A percentile compares a stretch with the other conserved stretches of the same genome.
Evolutionary conservation across 2,797 vertebrate species (phyloP).

Genomic region (Caiman crocodilus): DNA sequence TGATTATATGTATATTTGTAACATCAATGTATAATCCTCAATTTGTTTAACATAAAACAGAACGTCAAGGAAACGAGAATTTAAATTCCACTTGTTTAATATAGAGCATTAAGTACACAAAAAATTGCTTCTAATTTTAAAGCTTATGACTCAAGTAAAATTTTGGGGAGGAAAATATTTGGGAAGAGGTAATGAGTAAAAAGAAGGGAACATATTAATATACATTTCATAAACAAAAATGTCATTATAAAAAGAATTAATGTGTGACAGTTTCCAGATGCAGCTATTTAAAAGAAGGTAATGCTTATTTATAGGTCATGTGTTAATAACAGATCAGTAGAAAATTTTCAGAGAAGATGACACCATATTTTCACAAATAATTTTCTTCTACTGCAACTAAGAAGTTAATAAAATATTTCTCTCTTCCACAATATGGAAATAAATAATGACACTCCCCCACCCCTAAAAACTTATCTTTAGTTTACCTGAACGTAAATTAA

Average conservation of each 20-base stretch:
- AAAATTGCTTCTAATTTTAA: conserved; percentile 69
- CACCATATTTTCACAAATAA: not conserved
- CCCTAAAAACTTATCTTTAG: not conserved
- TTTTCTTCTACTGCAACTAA: not conserved
- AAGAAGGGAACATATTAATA: conserved; percentile 73
- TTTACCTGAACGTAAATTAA: not conserved
- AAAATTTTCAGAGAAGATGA: not conserved
- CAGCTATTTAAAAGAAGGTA: conserved; percentile 38
- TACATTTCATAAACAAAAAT: conserved; percentile 56
- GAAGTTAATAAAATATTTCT: not conserved
- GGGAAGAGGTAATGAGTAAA: conserved; percentile 54
- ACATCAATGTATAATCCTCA: conserved; percentile 73
- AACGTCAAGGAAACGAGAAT: conserved; percentile 72
- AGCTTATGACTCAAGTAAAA: conserved; percentile 54
- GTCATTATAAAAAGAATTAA: conserved; percentile 61
- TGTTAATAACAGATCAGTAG: conserved; percentile 31
- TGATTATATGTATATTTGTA: conserved; percentile 80
- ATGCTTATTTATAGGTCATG: conserved; percentile 24
- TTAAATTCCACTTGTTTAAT: conserved; percentile 75
- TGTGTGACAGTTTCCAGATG: conserved; percentile 10
- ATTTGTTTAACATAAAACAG: conserved; percentile 80
- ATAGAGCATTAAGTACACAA: conserved; percentile 67
- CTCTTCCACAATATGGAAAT: not conserved
- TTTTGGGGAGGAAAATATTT: conserved; percentile 69
- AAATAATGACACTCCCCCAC: not conserved